These are phyloP conservation scores for Gasterosteus aculeatus DNA, from an alignment of 2,113 vertebrate species.

Conservation along the genomic window DNA sequence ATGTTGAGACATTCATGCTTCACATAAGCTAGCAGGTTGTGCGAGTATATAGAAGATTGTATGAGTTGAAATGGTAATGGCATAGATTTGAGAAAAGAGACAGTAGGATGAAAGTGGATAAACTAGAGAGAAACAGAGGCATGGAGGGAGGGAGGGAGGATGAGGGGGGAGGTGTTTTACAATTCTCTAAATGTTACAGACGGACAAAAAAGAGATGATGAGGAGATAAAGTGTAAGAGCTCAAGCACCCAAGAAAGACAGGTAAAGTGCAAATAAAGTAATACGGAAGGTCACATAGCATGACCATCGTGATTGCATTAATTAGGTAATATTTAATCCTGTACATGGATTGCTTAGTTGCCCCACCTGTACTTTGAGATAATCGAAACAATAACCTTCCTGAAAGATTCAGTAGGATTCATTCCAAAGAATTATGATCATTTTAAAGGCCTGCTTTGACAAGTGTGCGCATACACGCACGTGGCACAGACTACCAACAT, in stretches of 20 bases:
- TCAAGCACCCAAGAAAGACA: neutral
- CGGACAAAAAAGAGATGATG: neutral
- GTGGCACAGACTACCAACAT: too few relatives aligned
- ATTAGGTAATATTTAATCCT: neutral
- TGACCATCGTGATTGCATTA: neutral
- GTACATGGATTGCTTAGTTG: neutral
- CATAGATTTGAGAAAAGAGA: slow-evolving; percentile 12
- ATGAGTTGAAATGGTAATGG: slow-evolving; percentile 30
- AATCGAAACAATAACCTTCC: neutral
- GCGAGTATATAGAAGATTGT: slow-evolving; percentile 3
- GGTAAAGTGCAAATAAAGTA: neutral
- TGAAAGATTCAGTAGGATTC: neutral
- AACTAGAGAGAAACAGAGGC: slow-evolving; percentile 6
- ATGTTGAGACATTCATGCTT: slow-evolving; percentile 66
- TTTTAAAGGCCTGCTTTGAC: neutral
- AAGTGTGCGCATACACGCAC: too few relatives aligned
- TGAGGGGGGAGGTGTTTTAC: neutral
- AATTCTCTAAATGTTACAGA: neutral
- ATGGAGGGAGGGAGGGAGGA: neutral
- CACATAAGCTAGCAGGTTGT: slow-evolving; percentile 55
- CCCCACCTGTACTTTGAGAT: neutral
- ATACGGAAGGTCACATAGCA: neutral
- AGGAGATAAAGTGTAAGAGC: neutral
- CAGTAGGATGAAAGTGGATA: slow-evolving; percentile 29
- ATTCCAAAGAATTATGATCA: neutral